These are phyloP conservation scores for Anneissia japonica DNA, from an alignment of 35 echinoderm and acorn worm species.

Conservation along the genomic window DNA sequence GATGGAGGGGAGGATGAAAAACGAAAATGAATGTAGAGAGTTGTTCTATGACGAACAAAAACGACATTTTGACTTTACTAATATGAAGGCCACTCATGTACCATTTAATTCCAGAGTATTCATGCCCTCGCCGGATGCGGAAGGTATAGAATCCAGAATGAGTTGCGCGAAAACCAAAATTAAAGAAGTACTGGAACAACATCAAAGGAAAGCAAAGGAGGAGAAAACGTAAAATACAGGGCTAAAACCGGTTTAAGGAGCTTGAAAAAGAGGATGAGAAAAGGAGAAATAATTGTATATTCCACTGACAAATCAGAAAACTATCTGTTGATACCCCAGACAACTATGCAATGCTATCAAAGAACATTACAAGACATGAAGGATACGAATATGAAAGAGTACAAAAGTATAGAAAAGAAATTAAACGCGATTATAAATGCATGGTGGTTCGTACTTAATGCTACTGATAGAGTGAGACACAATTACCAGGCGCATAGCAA, in stretches of 20 bases:
- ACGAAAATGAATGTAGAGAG: too few relatives aligned
- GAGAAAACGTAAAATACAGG: constrained; percentile 2
- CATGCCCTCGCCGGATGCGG: too few relatives aligned
- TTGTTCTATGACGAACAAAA: too few relatives aligned
- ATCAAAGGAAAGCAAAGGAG: constrained; percentile 1
- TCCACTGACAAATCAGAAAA: constrained; percentile 28
- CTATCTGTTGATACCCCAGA: constrained; percentile 5
- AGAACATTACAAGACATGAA: constrained; percentile 24
- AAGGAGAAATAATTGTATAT: constrained; percentile 5
- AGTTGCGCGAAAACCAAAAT: too few relatives aligned
- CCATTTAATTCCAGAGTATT: too few relatives aligned
- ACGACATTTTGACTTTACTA: too few relatives aligned
- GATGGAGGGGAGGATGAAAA: too few relatives aligned
- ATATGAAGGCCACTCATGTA: too few relatives aligned
- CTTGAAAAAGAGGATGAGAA: background rate
- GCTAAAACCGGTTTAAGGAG: background rate
- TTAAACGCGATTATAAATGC: background rate
- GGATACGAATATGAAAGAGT: background rate
- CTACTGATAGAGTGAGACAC: constrained; percentile 25
- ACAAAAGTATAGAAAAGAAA: constrained; percentile 20
- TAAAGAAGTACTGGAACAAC: too few relatives aligned
- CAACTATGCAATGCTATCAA: constrained; percentile 8
- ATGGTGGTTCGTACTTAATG: constrained; percentile 7
- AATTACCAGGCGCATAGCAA: constrained; percentile 2
- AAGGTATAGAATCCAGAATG: too few relatives aligned